Evolutionary conservation across 2,113 vertebrate species (phyloP), one percentile per base, ranked within the genome.

Genomic region (Struthio camelus): DNA sequence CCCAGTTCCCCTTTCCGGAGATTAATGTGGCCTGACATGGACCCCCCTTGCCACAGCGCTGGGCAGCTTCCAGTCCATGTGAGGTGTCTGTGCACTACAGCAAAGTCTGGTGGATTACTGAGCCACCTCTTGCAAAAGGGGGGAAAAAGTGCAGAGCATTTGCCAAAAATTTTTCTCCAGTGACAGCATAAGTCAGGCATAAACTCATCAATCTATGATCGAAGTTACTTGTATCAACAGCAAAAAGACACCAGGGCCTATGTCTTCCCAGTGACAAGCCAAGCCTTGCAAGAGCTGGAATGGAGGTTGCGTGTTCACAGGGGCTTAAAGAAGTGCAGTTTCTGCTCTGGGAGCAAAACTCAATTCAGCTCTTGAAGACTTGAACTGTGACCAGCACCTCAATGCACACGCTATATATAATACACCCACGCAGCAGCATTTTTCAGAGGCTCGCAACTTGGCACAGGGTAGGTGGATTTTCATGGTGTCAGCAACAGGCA

Each of bases 151-250:
- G 34, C 23, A 25, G 5, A n/a, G 18, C 17, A 59, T 67, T 79
- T 87, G 34, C 67, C 36, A 71, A 46, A 85, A 77, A 8, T n/a
- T 69, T 50, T 27, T 62, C 18, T 50, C 18, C 17, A 17, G 19
- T 38, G n/a, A 72, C 56, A 64, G 6, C 25, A 44, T 61, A 90
- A 77, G 3, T 24, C 23, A 51, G 10, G 24, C 12, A 36, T 58
- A 13, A n/a, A n/a, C n/a, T n/a, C 0, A 0, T 14, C 0, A 1
- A 28, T 54, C 15, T 36, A 30, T 34, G 28, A 89, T 42, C 20
- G 1, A 28, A 7, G 5, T 71, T 44, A 54, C 38, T 65, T n/a
- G 48, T 48, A 67, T 51, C 54, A 62, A 19, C 38, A 70, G 64
- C 77, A 93, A 36, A n/a, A 19, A 32, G 30, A 59, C 6, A 32